Evolutionary conservation across 2,888 invertebrate species (phyloP).

Genomic region (Caenorhabditis zanzibari): DNA sequence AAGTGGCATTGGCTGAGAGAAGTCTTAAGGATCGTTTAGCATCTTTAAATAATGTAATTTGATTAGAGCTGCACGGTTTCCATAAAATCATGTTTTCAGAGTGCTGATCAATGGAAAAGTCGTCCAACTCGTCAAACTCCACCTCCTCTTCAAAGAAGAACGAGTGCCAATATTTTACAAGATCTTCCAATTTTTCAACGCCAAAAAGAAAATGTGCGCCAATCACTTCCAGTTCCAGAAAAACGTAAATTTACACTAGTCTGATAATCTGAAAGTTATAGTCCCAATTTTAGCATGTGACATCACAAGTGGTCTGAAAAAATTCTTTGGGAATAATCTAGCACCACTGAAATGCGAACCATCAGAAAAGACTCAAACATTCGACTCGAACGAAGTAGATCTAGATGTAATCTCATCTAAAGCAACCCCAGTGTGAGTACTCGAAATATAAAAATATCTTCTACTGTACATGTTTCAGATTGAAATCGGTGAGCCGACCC

Average conservation of each 20-base stretch:
- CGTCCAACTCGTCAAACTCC: conserved; percentile 35
- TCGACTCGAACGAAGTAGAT: conserved; percentile 26
- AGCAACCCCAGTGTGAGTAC: conserved; percentile 41
- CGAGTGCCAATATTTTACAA: conserved; percentile 23
- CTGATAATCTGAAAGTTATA: neutral
- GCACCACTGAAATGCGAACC: neutral
- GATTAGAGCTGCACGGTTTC: neutral
- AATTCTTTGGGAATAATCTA: conserved; percentile 48
- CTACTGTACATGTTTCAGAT: conserved; percentile 35
- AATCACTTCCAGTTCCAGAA: neutral
- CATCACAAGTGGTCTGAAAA: conserved; percentile 50
- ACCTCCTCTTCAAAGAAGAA: conserved; percentile 12
- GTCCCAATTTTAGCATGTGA: conserved; percentile 48
- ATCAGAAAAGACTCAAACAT: neutral
- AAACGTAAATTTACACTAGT: conserved; percentile 31
- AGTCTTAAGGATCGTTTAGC: conserved; percentile 68
- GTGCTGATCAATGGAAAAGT: conserved; percentile 69
- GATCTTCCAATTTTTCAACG: conserved; percentile 44
- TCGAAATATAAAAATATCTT: neutral
- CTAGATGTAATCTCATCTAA: conserved; percentile 55
- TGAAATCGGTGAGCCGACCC: conserved; percentile 59
- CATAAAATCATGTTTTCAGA: conserved; percentile 40
- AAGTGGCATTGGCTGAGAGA: conserved; percentile 50
- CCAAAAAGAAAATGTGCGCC: neutral
- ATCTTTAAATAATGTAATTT: conserved; percentile 54